These are phyloP conservation scores for Hylyphantes graminicola DNA, from an alignment of 1,140 invertebrate species.

Conservation along the genomic window DNA sequence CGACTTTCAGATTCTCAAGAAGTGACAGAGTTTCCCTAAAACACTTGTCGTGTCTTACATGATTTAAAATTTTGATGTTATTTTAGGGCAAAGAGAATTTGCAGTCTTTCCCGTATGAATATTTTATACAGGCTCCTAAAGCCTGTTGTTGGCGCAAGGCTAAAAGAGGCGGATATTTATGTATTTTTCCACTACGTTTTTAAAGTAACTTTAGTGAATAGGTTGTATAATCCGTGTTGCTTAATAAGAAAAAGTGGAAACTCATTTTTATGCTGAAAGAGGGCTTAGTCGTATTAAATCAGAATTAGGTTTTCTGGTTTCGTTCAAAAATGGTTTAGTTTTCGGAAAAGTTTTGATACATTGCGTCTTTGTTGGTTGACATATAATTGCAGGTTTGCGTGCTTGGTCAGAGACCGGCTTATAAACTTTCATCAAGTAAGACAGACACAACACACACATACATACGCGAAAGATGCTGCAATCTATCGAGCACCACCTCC, in stretches of 20 bases:
- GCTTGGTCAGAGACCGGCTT: too few relatives aligned
- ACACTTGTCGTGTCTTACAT: conserved; percentile 1
- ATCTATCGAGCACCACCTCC: too few relatives aligned
- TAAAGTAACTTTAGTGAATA: neutral
- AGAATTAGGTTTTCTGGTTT: too few relatives aligned
- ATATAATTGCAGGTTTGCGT: too few relatives aligned
- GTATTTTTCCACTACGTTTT: neutral
- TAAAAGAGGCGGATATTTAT: neutral
- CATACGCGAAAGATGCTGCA: too few relatives aligned
- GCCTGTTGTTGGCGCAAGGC: conserved; percentile 14
- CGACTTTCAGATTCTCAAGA: conserved; percentile 11
- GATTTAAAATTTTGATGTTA: conserved; percentile 19
- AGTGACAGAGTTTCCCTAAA: conserved; percentile 6
- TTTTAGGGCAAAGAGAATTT: neutral
- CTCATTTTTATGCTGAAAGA: neutral
- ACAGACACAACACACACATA: too few relatives aligned
- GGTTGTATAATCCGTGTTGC: neutral
- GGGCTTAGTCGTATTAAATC: too few relatives aligned
- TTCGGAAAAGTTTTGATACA: too few relatives aligned
- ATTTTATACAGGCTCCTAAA: conserved; percentile 26
- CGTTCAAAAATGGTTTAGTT: too few relatives aligned
- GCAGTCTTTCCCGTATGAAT: conserved; percentile 11
- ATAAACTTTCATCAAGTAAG: too few relatives aligned
- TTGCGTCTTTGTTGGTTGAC: too few relatives aligned
- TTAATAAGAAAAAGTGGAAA: neutral